Percentiles rank a stretch among this genome's conserved stretches.
phyloP scores from a whole-genome alignment of 2,113 vertebrate species.

The Neogale vison region DNA sequence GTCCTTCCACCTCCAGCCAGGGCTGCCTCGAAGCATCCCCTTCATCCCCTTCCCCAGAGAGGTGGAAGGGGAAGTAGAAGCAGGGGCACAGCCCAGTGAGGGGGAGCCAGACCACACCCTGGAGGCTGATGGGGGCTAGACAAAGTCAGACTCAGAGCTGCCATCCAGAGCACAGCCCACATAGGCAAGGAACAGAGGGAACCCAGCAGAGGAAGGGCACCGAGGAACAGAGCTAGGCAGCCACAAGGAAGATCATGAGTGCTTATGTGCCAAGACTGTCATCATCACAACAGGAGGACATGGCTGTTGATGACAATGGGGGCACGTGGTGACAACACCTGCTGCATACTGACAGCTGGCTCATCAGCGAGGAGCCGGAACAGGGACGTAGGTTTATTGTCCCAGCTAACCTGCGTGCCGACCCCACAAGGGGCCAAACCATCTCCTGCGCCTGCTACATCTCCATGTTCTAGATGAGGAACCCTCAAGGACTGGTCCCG shows the following conservation, averaged over 20 bases:
- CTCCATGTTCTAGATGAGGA: not conserved
- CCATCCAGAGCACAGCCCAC: not conserved
- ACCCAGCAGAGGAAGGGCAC: not conserved
- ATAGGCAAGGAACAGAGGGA: too few species aligned
- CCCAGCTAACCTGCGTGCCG: rapidly evolving
- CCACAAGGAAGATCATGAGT: not conserved
- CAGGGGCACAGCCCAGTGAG: not conserved
- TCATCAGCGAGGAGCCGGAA: not conserved
- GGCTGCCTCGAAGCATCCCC: not conserved
- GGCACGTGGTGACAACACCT: not conserved
- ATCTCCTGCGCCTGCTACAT: not conserved
- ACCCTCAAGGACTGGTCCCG: not conserved
- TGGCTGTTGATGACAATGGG: too few species aligned
- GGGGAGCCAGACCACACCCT: not conserved
- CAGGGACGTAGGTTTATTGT: not conserved
- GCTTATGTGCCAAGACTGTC: not conserved
- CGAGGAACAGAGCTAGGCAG: too few species aligned
- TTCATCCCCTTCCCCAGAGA: not conserved
- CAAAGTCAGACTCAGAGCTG: not conserved
- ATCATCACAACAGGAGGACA: not conserved
- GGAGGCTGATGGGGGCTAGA: not conserved
- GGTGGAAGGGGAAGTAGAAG: not conserved
- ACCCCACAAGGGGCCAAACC: not conserved
- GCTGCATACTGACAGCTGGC: not conserved
- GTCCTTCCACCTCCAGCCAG: not conserved